Evolutionary conservation across 2,888 invertebrate species (phyloP).

Genomic region (Pecten maximus): DNA sequence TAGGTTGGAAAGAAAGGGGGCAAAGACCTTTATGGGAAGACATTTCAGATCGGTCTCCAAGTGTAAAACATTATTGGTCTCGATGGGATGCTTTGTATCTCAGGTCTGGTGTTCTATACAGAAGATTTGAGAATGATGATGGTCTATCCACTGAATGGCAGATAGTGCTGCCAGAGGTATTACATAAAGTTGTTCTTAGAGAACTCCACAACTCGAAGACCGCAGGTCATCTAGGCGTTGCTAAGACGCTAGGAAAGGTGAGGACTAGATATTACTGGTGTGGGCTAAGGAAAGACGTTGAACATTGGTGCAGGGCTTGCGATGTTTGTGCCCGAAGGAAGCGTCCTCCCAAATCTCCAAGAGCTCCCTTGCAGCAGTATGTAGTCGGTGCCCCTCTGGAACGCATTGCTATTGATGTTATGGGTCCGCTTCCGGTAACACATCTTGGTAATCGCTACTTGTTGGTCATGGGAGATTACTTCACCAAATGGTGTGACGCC

Average conservation of each 20-base stretch:
- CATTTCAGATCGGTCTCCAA: too few relatives aligned
- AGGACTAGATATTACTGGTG: not conserved
- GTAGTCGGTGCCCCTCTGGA: not conserved
- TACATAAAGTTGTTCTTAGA: not conserved
- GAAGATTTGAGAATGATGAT: not conserved
- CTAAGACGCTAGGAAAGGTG: not conserved
- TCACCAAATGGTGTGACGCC: constrained; percentile 35
- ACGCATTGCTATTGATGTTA: not conserved
- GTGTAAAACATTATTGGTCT: constrained; percentile 33
- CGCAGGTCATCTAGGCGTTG: not conserved
- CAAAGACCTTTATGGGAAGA: too few relatives aligned
- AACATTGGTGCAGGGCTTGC: not conserved
- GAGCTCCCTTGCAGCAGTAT: constrained; percentile 30
- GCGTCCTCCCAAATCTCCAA: not conserved
- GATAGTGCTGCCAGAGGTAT: not conserved
- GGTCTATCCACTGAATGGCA: not conserved
- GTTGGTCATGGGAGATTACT: constrained; percentile 1
- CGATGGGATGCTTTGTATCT: constrained; percentile 38
- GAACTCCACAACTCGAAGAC: not conserved
- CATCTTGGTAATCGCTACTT: not conserved
- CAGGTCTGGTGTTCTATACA: constrained; percentile 1
- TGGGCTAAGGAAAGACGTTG: not conserved
- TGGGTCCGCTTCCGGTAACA: not conserved
- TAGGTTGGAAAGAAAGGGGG: too few relatives aligned
- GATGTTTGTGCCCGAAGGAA: not conserved